These are phyloP conservation scores for Anthophora plumipes DNA, from an alignment of 2,888 invertebrate species.

Conservation along the genomic window DNA sequence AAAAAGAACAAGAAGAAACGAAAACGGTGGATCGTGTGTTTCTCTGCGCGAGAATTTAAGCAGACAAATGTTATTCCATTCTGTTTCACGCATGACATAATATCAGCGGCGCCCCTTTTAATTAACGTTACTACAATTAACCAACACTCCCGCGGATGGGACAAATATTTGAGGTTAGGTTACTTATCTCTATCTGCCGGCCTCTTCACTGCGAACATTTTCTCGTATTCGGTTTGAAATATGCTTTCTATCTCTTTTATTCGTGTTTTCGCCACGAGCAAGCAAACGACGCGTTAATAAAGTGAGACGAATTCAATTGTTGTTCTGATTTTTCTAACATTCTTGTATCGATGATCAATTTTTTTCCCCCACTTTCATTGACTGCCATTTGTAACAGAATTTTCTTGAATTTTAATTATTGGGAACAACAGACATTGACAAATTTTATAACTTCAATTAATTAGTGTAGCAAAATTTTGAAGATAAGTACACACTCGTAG, in stretches of 20 bases:
- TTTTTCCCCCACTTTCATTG: not conserved
- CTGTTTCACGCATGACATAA: conserved; percentile 51
- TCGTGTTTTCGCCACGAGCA: too few relatives aligned
- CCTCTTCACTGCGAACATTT: conserved; percentile 37
- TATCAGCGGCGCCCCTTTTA: conserved; percentile 48
- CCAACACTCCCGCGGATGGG: conserved; percentile 43
- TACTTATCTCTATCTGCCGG: conserved; percentile 49
- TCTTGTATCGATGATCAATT: not conserved
- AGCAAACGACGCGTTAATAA: conserved; percentile 16
- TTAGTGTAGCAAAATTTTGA: too few relatives aligned
- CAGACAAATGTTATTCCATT: conserved; percentile 41
- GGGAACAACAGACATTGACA: too few relatives aligned
- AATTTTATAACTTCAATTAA: too few relatives aligned
- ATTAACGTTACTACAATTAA: conserved; percentile 60
- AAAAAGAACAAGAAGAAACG: not conserved
- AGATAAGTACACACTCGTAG: too few relatives aligned
- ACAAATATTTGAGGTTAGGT: conserved; percentile 56
- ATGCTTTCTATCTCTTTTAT: not conserved
- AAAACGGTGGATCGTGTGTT: not conserved
- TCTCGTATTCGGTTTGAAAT: conserved; percentile 27
- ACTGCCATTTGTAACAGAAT: too few relatives aligned
- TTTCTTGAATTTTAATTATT: too few relatives aligned
- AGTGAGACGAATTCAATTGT: not conserved
- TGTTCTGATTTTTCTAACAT: not conserved
- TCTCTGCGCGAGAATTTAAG: conserved; percentile 30